These are phyloP conservation scores for Aradophagus sp. DNA, from an alignment of 1,140 invertebrate species.

Conservation along the genomic window DNA sequence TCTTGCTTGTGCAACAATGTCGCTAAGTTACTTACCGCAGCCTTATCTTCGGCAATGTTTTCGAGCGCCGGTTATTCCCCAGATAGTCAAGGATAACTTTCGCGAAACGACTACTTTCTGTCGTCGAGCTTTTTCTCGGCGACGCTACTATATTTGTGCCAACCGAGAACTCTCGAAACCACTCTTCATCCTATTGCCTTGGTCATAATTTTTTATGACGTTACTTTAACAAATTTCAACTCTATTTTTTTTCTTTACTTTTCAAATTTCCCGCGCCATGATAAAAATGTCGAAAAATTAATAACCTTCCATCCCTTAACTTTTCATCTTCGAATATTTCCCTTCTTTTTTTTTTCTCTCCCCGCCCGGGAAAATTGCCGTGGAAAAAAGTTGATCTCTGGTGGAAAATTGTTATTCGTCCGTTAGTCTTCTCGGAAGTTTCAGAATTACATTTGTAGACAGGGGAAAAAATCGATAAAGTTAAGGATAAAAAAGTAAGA, in stretches of 20 bases:
- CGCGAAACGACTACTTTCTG: conserved; percentile 44
- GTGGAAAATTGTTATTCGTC: too few species aligned
- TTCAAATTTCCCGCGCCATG: conserved; percentile 21
- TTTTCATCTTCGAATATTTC: too few species aligned
- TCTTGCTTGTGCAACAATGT: conserved; percentile 44
- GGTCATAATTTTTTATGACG: conserved; percentile 21
- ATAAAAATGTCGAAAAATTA: conserved; percentile 1
- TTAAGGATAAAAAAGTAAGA: too few species aligned
- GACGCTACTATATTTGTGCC: conserved; percentile 37
- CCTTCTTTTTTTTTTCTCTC: too few species aligned
- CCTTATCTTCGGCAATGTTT: conserved; percentile 41
- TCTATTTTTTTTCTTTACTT: too few species aligned
- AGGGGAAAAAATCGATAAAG: too few species aligned
- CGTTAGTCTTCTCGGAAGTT: too few species aligned
- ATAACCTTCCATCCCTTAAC: too few species aligned
- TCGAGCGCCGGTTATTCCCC: conserved; percentile 46
- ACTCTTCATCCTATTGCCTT: conserved; percentile 28
- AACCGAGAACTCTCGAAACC: conserved; percentile 36
- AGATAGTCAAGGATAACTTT: conserved; percentile 46
- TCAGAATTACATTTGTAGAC: too few species aligned
- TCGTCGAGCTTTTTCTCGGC: conserved; percentile 47
- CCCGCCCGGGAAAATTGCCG: too few species aligned
- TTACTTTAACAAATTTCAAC: too few species aligned
- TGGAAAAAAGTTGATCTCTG: too few species aligned
- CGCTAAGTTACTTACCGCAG: conserved; percentile 43